Base-by-base conservation (phyloP, 2,113 vertebrate species). In the Oreotrochilus melanogaster region DNA sequence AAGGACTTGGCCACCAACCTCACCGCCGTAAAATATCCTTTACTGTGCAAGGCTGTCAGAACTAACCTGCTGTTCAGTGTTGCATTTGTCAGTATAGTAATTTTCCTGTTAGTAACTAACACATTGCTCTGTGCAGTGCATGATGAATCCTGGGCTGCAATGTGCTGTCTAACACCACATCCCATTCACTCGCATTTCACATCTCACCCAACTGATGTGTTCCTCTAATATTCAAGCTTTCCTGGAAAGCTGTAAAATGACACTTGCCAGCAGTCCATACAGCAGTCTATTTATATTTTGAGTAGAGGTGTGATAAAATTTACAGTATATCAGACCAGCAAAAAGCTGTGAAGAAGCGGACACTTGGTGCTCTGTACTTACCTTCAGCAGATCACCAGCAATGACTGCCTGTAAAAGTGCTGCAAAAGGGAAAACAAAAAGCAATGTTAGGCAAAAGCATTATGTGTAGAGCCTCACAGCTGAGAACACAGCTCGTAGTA, bases 301-400 rank as follows among this genome's bases (percentile, higher is more conserved):
- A 89, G 86, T n/a, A 84, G 72, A 91, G 65, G 81, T 79, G 80
- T 80, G 66, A 91, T 76, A 73, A 88, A 78, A 88, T 79, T 72
- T 88, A 90, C 51, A 35, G 64, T 54, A 28, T 50, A 89, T 88
- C 89, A 91, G 39, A 72, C 16, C 24, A 19, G 39, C 56, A 88
- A 82, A 83, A 56, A 70, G 18, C 58, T 17, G 25, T 42, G 51
- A 61, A 71, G 43, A 82, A 30, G 43, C 14, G 62, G 72, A 74
- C 62, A 85, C 21, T 87, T n/a, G 9, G 10, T 58, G 35, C 73
- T 90, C 62, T 76, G 80, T 85, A 70, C 98, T 97, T 96, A 98
- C 98, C 97, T 98, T 98, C 96, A 98, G 97, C 81, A 98, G 96
- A 90, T 98, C 98, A 96, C 98, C 98, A 96, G 98, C 94, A 97